phyloP scores from a whole-genome alignment of 2,797 vertebrate genomes.

The Ctenopoma kingsleyae region DNA sequence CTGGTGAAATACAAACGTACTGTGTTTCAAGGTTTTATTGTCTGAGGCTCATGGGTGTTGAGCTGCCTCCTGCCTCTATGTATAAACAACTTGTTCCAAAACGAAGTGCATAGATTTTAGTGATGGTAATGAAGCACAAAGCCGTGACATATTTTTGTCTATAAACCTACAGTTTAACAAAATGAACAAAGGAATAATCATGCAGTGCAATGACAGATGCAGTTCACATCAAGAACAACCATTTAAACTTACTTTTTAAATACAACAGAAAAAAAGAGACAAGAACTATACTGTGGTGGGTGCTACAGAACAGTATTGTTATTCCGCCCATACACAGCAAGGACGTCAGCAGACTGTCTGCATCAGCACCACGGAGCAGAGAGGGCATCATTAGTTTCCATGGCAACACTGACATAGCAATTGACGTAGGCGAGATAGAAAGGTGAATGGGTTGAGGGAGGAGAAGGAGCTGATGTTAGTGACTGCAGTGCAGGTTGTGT shows the following conservation, averaged over 20 bases:
- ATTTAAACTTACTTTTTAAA: background rate
- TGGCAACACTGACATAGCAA: constrained; percentile 82
- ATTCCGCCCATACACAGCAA: constrained; percentile 54
- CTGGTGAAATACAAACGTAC: background rate
- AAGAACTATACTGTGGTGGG: background rate
- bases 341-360: constrained; percentile 77
- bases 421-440: constrained; percentile 74
- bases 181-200: background rate
- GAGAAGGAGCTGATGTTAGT: constrained; percentile 25
- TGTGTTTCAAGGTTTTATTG: constrained; percentile 9
- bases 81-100: background rate
- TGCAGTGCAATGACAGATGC: background rate
- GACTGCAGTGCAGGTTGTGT: constrained; percentile 69
- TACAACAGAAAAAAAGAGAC: background rate
- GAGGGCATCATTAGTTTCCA: constrained; percentile 83
- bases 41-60: background rate
- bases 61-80: background rate
- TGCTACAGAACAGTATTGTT: constrained; percentile 38
- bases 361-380: constrained; percentile 79
- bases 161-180: too few species aligned
- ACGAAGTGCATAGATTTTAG: background rate
- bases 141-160: background rate
- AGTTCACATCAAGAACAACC: background rate
- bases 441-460: constrained; percentile 68
- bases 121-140: background rate